Evolutionary conservation across 2,113 vertebrate species (phyloP).

Genomic region (Ammodytes dubius): DNA sequence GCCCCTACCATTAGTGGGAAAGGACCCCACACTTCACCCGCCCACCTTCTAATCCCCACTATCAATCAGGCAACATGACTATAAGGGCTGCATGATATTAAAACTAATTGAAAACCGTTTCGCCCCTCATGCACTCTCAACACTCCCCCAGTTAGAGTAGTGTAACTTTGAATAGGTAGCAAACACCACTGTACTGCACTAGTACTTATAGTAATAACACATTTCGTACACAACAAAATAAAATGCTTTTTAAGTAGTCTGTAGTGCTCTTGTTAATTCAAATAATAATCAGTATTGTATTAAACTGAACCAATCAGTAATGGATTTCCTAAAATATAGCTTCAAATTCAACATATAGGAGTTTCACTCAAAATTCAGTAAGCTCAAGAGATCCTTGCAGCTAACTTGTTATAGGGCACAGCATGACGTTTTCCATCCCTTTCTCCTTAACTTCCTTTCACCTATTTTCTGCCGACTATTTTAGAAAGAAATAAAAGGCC

Average conservation of each 20-base stretch:
- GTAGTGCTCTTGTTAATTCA: not conserved
- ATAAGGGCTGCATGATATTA: slow-evolving; percentile 37
- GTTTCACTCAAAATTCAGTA: not conserved
- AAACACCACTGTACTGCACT: not conserved
- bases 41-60: slow-evolving; percentile 38
- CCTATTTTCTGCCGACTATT: not conserved
- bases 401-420: too few species aligned
- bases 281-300: slow-evolving; percentile 15
- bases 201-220: not conserved
- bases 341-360: not conserved
- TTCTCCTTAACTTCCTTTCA: not conserved
- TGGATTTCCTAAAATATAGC: not conserved
- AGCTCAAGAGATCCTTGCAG: not conserved
- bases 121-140: slow-evolving; percentile 9
- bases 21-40: slow-evolving; percentile 34
- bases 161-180: slow-evolving; percentile 28
- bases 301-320: not conserved
- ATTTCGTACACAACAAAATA: slow-evolving; percentile 9
- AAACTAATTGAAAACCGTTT: slow-evolving; percentile 59
- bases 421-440: not conserved
- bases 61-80: slow-evolving; percentile 55
- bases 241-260: not conserved
- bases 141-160: slow-evolving; percentile 9
- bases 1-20: slow-evolving; percentile 21
- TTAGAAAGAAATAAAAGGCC: not conserved